Evolutionary conservation across 2,797 vertebrate genomes (phyloP), one percentile per base, ranked within the genome.

Genomic region (Acrossocheilus fasciatus): DNA sequence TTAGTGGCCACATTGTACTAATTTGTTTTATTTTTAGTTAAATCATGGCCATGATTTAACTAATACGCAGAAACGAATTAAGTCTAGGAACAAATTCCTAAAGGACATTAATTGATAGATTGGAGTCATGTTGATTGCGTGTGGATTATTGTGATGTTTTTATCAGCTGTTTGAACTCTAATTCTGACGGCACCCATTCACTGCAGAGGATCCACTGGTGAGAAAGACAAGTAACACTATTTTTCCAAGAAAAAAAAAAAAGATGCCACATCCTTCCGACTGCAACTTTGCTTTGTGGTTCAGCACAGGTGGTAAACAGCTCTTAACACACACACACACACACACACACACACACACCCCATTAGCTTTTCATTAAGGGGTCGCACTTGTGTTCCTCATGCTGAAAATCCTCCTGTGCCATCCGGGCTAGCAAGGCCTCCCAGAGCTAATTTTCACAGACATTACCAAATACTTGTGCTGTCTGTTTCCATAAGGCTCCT

Each of bases 341-440:
- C 26, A 26, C 26, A 26, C 43, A 45, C 43, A 50, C 47, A 50
- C 47, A 43, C 4, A 57, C 79, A 36, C 79, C 52, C 86, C 89
- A 87, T 91, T 85, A 89, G 88, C 92, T 84, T 92, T 94, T 90
- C 93, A 92, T 92, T 91, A 92, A 94, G 89, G 84, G 88, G 90
- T 86, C 83, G 70, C 68, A 76, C 91, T 89, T 92, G 77, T 91
- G 91, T 89, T 91, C 90, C 81, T 89, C 89, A 91, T 89, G 89
- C 86, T 5, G 1, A 43, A 89, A 88, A 90, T 91, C 50, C 75
- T 74, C 89, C 47, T 85, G 86, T 68, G 89, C 91, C 82, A 90
- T 91, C 91, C 86, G 87, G 75, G 89, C 87, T 84, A 90, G 89
- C 88, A 75, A 90, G 50, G 86, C 91, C 85, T 86, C 84, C 85